Evolutionary conservation across 2,113 vertebrate species (phyloP), one percentile per base, ranked within the genome.

Genomic region (Rhodinocichla rosea): DNA sequence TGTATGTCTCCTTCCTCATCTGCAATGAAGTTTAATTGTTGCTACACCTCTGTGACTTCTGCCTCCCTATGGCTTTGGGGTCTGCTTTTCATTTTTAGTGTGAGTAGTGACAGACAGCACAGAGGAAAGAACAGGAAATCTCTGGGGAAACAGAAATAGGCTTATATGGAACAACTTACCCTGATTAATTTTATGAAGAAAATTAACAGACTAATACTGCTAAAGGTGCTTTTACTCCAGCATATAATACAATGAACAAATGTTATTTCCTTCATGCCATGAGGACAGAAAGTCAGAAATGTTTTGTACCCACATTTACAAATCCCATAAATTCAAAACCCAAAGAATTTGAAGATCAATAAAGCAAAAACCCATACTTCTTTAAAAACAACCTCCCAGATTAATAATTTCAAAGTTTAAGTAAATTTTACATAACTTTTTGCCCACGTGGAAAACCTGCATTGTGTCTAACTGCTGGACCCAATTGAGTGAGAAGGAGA

Each of bases 291-390:
- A 83, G 52, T 49, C 13, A 80, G 35, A 86, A 76, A 24, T 17
- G 20, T 23, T 79, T 82, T 87, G 16, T 30, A 45, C 5, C 13
- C 79, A 35, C 9, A 45, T 77, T 89, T 69, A 84, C 10, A 40
- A 81, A 87, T 81, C 24, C 5, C 9, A 63, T 71, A 35, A 62
- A 82, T 68, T 68, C 3, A 84, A 70, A 86, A 59, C 5, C 14
- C 27, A 63, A 91, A 84, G 21, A 7, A 52, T 56, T 52, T 82
- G 17, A 67, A 59, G n/a, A 60, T 35, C 10, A 74, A 30, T 13
- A 33, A 59, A 67, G 20, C 40, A 94, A 86, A 64, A 39, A 0
- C 0, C 0, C 12, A 40, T 7, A 10, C 2, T 39, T 57, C 50
- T 70, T 81, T 40, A 40, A 64, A 79, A 84, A 49, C 19, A 75